phyloP scores from a whole-genome alignment of 1,140 invertebrate genomes.

The Lepidurus arcticus region DNA sequence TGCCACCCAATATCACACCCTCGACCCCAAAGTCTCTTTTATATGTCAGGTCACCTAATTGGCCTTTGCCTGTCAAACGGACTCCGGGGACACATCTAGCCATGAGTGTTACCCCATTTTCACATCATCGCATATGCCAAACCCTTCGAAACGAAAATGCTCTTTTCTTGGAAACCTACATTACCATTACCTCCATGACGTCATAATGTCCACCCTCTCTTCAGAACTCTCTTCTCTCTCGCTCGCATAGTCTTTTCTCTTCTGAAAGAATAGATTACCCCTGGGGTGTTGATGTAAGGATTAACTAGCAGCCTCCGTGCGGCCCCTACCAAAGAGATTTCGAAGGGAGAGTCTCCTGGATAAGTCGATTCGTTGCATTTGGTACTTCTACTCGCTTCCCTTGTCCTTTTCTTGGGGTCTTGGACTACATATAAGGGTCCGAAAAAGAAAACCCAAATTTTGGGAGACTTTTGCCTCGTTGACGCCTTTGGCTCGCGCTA shows the following conservation, averaged over 20 bases:
- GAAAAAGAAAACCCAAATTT: background rate
- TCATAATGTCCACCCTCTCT: slow-evolving; percentile 13
- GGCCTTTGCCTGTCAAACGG: slow-evolving; percentile 8
- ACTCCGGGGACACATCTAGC: background rate
- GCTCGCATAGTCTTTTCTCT: background rate
- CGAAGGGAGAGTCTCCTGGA: background rate
- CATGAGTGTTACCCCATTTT: slow-evolving; percentile 19
- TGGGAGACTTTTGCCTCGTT: background rate
- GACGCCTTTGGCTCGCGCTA: slow-evolving; percentile 1
- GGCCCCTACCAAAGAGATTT: slow-evolving; percentile 21
- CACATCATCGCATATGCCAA: slow-evolving; percentile 18
- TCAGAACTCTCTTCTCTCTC: background rate
- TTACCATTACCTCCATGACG: background rate
- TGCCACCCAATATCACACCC: background rate
- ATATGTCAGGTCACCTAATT: slow-evolving; percentile 11
- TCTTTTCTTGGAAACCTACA: background rate
- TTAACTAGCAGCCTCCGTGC: slow-evolving; percentile 9
- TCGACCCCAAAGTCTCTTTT: background rate
- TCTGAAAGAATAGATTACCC: slow-evolving; percentile 19
- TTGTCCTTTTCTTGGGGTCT: background rate
- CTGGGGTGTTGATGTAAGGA: slow-evolving; percentile 21
- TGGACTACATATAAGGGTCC: background rate
- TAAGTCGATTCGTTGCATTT: background rate
- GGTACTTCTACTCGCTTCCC: slow-evolving; percentile 7
- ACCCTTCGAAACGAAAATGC: background rate